Conservation (phyloP, 23 tunicate species). For the Phallusia fumigata region DNA sequence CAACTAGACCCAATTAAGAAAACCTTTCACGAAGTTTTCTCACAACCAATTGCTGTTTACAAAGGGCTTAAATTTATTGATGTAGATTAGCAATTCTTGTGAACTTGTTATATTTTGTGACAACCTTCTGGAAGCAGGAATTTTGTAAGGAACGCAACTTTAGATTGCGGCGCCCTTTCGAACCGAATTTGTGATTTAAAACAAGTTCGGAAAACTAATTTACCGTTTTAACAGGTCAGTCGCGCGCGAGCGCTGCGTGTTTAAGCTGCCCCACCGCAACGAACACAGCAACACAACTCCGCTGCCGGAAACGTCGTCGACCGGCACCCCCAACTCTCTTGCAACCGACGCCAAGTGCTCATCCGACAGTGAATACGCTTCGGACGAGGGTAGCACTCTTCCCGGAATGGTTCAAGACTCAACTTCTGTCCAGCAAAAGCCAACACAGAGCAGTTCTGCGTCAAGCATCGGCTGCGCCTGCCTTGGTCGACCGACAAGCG, state of each 20-base stretch:
- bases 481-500: neutral
- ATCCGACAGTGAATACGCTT: neutral
- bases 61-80: too few relatives aligned
- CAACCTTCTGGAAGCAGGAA: too few relatives aligned
- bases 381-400: neutral
- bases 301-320: neutral
- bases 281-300: neutral
- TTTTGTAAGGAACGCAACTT: too few relatives aligned
- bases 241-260: neutral
- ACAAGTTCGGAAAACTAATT: too few relatives aligned
- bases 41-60: too few relatives aligned
- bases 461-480: neutral
- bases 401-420: neutral
- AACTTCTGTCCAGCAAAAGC: too few relatives aligned
- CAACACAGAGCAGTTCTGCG: neutral
- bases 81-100: too few relatives aligned
- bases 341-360: neutral
- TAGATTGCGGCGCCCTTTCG: too few relatives aligned
- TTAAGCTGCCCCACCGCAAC: neutral
- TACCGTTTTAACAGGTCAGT: neutral
- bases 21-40: too few relatives aligned
- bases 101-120: too few relatives aligned
- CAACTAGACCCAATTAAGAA: too few relatives aligned
- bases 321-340: neutral
- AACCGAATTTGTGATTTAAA: too few relatives aligned